These are phyloP conservation scores for Lasioglossum oenotherae DNA, from an alignment of 2,888 invertebrate genomes.

Conservation along the genomic window DNA sequence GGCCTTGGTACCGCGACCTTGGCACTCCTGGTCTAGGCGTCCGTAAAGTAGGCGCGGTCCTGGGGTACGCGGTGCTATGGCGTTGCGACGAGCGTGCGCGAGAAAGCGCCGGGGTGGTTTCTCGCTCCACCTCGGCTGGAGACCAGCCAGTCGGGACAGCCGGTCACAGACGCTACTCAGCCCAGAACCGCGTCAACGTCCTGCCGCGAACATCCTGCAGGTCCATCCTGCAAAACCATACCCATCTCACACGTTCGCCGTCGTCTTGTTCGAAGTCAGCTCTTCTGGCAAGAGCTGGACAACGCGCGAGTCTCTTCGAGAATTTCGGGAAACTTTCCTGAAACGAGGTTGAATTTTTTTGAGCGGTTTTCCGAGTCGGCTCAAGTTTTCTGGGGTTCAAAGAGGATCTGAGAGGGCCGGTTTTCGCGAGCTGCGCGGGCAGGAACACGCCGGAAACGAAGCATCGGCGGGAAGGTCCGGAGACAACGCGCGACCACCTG, in stretches of 20 bases:
- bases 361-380: background rate
- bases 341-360: background rate
- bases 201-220: conserved; percentile 47
- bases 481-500: conserved; percentile 80
- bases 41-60: conserved; percentile 78
- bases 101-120: conserved; percentile 71
- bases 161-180: conserved; percentile 74
- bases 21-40: conserved; percentile 58
- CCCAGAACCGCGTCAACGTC: conserved; percentile 69
- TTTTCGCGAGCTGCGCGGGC: conserved; percentile 27
- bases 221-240: background rate
- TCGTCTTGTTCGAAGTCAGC: background rate
- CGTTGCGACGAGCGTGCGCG: conserved; percentile 77
- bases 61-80: conserved; percentile 68
- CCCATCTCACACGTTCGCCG: background rate
- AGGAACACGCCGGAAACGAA: conserved; percentile 30
- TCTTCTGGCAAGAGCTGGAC: background rate
- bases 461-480: conserved; percentile 69
- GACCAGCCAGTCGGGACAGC: conserved; percentile 61
- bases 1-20: conserved; percentile 68
- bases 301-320: background rate
- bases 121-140: conserved; percentile 54
- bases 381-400: too few relatives aligned
- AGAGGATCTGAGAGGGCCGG: background rate
- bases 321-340: background rate